phyloP scores from a whole-genome alignment of 2,113 vertebrate species.

The Pelusios castaneus region DNA sequence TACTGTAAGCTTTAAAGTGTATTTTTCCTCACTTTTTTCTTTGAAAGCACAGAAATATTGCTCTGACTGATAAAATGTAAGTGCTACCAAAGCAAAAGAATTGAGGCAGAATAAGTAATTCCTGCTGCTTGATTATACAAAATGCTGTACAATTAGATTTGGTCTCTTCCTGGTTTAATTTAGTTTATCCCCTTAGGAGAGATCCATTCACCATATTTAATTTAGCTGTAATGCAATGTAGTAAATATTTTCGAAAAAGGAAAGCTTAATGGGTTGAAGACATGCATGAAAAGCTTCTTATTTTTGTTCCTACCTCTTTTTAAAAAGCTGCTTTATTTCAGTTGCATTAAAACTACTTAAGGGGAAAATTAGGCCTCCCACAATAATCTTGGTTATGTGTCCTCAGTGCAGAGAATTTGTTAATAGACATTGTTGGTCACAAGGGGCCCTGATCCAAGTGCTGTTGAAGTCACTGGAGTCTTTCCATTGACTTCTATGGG shows the following conservation, averaged over 20 bases:
- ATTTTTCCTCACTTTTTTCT: background rate
- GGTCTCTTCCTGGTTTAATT: constrained; percentile 63
- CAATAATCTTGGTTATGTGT: background rate
- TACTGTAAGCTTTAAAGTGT: background rate
- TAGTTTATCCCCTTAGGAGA: constrained; percentile 59
- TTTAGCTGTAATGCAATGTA: constrained; percentile 53
- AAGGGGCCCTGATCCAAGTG: background rate
- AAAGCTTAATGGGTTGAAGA: constrained; percentile 50
- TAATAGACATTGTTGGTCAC: background rate
- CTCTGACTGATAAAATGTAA: background rate
- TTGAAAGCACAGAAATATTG: background rate
- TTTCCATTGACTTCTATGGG: background rate
- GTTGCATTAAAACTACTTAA: constrained; percentile 27
- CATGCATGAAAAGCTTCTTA: constrained; percentile 18
- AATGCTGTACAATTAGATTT: constrained; percentile 55
- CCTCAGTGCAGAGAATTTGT: background rate
- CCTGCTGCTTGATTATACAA: constrained; percentile 45
- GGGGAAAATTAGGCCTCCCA: constrained; percentile 8
- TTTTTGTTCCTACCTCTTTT: constrained; percentile 6
- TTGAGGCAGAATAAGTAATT: constrained; percentile 26
- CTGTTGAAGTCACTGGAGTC: background rate
- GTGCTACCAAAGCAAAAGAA: constrained; percentile 9
- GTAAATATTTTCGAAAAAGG: constrained; percentile 60
- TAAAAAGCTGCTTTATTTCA: constrained; percentile 14
- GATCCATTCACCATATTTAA: constrained; percentile 62